Evolutionary conservation across 2,888 invertebrate genomes (phyloP).

Genomic region (Drosophila birchii): DNA sequence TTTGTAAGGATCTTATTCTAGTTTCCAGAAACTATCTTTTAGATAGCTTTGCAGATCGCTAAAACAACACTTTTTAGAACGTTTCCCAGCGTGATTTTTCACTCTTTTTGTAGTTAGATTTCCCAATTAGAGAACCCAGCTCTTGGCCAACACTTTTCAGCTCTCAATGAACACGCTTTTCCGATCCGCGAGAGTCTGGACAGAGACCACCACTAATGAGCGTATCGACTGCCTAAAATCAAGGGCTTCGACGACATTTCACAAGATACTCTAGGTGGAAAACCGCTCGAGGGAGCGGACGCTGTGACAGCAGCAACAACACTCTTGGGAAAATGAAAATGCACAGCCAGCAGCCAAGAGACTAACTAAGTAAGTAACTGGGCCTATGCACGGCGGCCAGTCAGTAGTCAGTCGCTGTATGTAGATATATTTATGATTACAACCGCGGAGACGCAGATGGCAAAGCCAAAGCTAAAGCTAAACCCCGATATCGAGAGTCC

Average conservation of each 20-base stretch:
- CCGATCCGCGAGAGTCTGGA: constrained; percentile 15
- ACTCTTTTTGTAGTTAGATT: not conserved
- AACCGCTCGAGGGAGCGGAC: constrained; percentile 16
- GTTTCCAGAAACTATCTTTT: not conserved
- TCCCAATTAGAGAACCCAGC: not conserved
- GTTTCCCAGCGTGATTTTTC: not conserved
- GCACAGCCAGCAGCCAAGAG: constrained; percentile 57
- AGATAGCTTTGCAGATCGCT: not conserved
- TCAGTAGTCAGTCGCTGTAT: constrained; percentile 41
- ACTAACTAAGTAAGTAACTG: constrained; percentile 66
- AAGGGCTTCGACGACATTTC: constrained; percentile 83
- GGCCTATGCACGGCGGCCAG: constrained; percentile 60
- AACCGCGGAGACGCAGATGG: constrained; percentile 62
- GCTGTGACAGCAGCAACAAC: constrained; percentile 53
- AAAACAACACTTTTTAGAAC: not conserved
- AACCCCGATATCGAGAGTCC: constrained; percentile 22
- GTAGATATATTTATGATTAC: constrained; percentile 76
- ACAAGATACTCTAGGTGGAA: constrained; percentile 65
- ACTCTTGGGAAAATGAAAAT: constrained; percentile 80
- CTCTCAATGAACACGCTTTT: constrained; percentile 9
- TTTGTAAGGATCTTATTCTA: not conserved
- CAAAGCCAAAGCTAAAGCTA: constrained; percentile 16
- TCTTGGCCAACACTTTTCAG: constrained; percentile 9
- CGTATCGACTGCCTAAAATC: constrained; percentile 82
- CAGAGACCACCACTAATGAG: constrained; percentile 73